Evolutionary conservation across 1,140 invertebrate species (phyloP), one percentile per base, ranked within the genome.

Genomic region (Chironomus tepperi): DNA sequence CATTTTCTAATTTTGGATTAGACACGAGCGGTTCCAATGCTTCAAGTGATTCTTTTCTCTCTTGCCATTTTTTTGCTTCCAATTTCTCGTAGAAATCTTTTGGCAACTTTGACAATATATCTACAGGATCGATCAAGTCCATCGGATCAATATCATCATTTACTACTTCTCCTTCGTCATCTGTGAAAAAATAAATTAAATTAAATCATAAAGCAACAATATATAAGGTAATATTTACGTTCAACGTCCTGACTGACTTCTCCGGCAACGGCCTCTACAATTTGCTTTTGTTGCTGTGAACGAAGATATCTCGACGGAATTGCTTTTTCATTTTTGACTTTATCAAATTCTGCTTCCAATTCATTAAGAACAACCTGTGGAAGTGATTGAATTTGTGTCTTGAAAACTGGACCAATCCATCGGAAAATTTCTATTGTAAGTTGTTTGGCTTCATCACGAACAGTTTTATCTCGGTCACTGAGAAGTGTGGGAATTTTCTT

Each of bases 31-130:
- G 87, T 75, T 97, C 91, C 0, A 98, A 81, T 2, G 84, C 84
- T 78, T 97, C 94, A 6, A 99, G 79, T 0, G 91, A 90, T 81
- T 98, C 95, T 82, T 98, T 98, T 8, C 98, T 86, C 73, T 98
- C 94, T 79, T 96, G 93, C 98, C 98, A 99, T 80, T 99, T 99
- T 80, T 98, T 98, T 0, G 93, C 93, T 83, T 99, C 96, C 43
- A 96, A 78, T 83, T 97, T 95, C 7, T 98, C 95, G 80, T 92
- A 97, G 82, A 98, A 99, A 82, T 98, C 94, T 85, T 97, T 97
- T 0, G 96, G 96, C 21, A 99, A 81, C 81, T 96, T 92, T 2
- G 92, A 90, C 0, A 99, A 80, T 78, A 99, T 95, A 80, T 99
- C 94, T 34, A 98, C 94, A 0, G 96, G 91, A 78, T 95, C 91